Evolutionary conservation across 2,113 vertebrate genomes (phyloP), one percentile per base, ranked within the genome.

Genomic region (Mustela lutreola): DNA sequence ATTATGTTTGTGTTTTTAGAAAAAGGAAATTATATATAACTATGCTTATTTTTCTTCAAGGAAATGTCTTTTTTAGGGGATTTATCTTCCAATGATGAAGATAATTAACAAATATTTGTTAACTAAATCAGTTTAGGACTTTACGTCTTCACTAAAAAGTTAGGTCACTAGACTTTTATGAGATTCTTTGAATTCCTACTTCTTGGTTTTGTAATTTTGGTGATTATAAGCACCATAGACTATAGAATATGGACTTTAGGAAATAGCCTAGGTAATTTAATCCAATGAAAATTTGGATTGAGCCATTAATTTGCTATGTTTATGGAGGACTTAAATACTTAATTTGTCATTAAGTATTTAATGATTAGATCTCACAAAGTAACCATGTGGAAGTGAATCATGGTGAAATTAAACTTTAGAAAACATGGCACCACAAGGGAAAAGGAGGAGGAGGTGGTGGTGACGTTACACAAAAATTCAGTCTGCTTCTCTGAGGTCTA

Each of bases 81-180:
- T 91, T 92, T 91, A 76, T 95, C 94, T 94, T 94, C 65, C n/a
- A 93, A 4, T 70, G 48, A 22, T 79, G 36, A 95, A 82, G 12
- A 24, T 63, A 42, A 83, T 81, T 94, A 93, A 91, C 48, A 94
- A 94, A 63, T 36, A 86, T 86, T 56, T 94, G 28, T 22, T 45
- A 50, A 75, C 5, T n/a, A 89, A 92, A 89, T 96, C 21, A 87
- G 58, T 79, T 95, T 89, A 92, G 36, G 58, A 2, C 65, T 82
- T 96, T 93, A 94, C 33, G 91, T 73, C 95, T 93, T 97, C 53
- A 89, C n/a, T 78, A 28, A 91, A 83, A 95, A 78, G 42, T 94
- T 91, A 78, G 56, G 6, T 78, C 12, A 91, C 92, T 65, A 95
- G 14, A 53, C 31, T 93, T 94, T 96, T 65, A 58, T 85, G n/a